Base-by-base conservation (phyloP, 1,140 invertebrate genomes). In the Scaptodrosophila lebanonensis region DNA sequence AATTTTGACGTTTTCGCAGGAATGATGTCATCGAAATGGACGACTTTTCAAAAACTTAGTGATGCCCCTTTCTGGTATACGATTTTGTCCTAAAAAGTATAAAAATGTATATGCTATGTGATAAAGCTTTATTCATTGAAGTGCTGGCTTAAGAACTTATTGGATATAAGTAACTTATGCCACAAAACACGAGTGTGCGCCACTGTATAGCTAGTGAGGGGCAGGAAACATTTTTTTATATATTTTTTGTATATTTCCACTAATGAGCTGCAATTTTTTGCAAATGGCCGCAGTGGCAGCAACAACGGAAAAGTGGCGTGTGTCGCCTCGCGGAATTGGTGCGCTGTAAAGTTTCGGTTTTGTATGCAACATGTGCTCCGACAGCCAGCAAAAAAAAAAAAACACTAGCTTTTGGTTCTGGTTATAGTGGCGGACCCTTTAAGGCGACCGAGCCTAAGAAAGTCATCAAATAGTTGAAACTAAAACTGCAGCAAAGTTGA, bases 241-340 rank as follows among this genome's bases (percentile, higher is more conserved):
- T 11, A 1, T 20, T 11, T 7, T 33, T 49, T 49, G 42, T 48
- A 82, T 59, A 62, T 58, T 61, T 54, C 42, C 66, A 61, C 75
- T 79, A 82, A 82, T 82, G 73, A 79, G 75, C 60, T 69, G 73
- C 75, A 82, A 82, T 79, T 79, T 73, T 75, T 56, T 66, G 52
- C 72, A 67, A 76, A 53, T 71, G 71, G 71, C 65, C 60, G 70
- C 33, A 25, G 30, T 35, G 4, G 45, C 22, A 5, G 27, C 38
- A 8, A 25, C 18, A n/a, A 15, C 42, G 12, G 9, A 52, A 59
- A 40, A 57, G 50, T 47, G 52, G 63, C 65, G 70, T 66, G 62
- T 69, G 66, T 66, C 56, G 66, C 56, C 12, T 27, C 49, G 44
- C 43, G 50, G 56, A 47, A 13, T 27, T 9, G 36, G 9, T 48